Evolutionary conservation across 2,113 vertebrate genomes (phyloP).

Genomic region (Proteles cristata): DNA sequence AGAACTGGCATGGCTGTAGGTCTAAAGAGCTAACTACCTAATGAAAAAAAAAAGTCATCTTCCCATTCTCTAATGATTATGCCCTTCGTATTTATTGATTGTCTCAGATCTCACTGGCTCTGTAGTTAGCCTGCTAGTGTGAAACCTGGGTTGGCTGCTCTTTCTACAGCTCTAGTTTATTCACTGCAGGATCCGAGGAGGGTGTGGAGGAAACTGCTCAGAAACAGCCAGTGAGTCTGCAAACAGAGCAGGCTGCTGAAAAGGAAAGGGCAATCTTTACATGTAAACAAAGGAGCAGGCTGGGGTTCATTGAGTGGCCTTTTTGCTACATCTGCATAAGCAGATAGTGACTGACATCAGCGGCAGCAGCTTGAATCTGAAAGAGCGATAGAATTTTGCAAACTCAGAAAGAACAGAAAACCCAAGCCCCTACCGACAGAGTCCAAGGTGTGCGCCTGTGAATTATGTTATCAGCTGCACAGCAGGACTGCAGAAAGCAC

Average conservation of each 20-base stretch:
- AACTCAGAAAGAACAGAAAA: constrained; percentile 62
- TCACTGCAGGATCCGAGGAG: neutral
- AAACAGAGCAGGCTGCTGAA: neutral
- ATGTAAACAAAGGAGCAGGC: constrained; percentile 60
- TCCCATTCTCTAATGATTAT: neutral
- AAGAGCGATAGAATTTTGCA: constrained; percentile 55
- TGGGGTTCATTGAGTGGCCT: neutral
- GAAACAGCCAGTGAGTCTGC: neutral
- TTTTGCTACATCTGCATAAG: constrained; percentile 48
- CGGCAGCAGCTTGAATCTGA: constrained; percentile 3
- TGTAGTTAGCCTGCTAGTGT: neutral
- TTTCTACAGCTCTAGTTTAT: constrained; percentile 11
- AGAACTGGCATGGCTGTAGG: neutral
- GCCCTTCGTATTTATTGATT: neutral
- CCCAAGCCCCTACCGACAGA: neutral
- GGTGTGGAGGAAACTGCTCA: neutral
- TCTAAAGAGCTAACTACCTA: neutral
- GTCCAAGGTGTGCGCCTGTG: constrained; percentile 37
- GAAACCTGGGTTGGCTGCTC: neutral
- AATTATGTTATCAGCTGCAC: constrained; percentile 89
- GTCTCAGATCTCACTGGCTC: neutral
- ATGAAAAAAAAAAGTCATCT: neutral
- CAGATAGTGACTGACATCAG: constrained; percentile 50
- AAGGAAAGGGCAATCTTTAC: constrained; percentile 43
- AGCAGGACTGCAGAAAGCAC: constrained; percentile 84